phyloP scores from a whole-genome alignment of 2,888 invertebrate species.

The Rugalucina vietnamica region DNA sequence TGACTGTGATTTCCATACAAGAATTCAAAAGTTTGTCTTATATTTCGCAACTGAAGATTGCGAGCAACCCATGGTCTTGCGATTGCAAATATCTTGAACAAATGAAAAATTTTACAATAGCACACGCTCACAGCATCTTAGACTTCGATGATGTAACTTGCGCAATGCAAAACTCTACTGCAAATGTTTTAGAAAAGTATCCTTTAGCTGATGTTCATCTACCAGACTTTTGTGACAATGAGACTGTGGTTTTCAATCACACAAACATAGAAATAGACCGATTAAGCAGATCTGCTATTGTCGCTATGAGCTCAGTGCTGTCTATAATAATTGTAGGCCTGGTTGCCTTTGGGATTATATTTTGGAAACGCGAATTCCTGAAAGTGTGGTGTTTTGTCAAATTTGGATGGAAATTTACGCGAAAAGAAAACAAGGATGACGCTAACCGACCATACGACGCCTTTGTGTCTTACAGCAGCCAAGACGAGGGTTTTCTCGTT shows the following conservation, averaged over 20 bases:
- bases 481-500: slow-evolving; percentile 93
- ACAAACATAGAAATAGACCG: background rate
- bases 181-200: background rate
- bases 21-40: slow-evolving; percentile 37
- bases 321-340: slow-evolving; percentile 53
- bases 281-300: background rate
- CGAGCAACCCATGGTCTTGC: slow-evolving; percentile 62
- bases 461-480: slow-evolving; percentile 92
- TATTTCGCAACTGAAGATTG: slow-evolving; percentile 54
- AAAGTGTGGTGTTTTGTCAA: slow-evolving; percentile 39
- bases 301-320: slow-evolving; percentile 13
- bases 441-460: slow-evolving; percentile 88
- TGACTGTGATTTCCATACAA: slow-evolving; percentile 45
- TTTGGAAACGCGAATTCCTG: slow-evolving; percentile 36
- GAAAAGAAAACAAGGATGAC: slow-evolving; percentile 14
- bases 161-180: background rate
- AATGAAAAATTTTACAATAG: slow-evolving; percentile 15
- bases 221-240: slow-evolving; percentile 24
- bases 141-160: slow-evolving; percentile 30
- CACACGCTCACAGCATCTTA: background rate
- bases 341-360: slow-evolving; percentile 31
- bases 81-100: slow-evolving; percentile 46
- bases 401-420: slow-evolving; percentile 22
- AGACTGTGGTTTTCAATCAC: background rate
- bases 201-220: background rate